Evolutionary conservation across 2,113 vertebrate genomes (phyloP).

Genomic region (Prolemur simus): DNA sequence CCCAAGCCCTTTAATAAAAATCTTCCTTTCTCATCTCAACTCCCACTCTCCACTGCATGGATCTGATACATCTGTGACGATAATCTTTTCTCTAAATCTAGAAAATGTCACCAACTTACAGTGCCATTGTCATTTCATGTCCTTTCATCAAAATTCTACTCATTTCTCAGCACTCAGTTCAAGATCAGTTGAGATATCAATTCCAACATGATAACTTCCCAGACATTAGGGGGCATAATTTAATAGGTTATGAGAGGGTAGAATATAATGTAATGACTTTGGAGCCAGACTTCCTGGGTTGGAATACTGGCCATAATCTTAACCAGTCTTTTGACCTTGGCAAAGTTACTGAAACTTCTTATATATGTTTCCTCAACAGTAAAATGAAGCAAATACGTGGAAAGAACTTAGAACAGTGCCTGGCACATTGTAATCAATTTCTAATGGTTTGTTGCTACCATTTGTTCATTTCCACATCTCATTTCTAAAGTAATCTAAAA

Average conservation of each 20-base stretch:
- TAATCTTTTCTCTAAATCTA: neutral
- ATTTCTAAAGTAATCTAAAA: neutral
- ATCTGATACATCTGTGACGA: neutral
- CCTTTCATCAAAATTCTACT: slow-evolving; percentile 3
- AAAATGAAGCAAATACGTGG: neutral
- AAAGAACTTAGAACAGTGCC: neutral
- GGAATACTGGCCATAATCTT: neutral
- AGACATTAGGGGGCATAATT: neutral
- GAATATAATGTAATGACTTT: neutral
- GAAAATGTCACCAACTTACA: neutral
- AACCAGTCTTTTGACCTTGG: neutral
- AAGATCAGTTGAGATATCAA: slow-evolving; percentile 10
- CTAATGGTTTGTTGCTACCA: neutral
- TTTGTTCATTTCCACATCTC: neutral
- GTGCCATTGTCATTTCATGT: neutral
- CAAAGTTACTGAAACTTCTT: neutral
- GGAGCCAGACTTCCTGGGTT: neutral
- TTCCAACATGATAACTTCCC: neutral
- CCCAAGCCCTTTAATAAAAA: neutral
- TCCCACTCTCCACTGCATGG: neutral
- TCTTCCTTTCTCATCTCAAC: neutral
- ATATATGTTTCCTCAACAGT: neutral
- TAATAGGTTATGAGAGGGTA: neutral
- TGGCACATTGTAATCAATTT: neutral
- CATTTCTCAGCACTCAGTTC: neutral